phyloP scores from a whole-genome alignment of 2,888 invertebrate species.

The Aproaerema taeniolella region DNA sequence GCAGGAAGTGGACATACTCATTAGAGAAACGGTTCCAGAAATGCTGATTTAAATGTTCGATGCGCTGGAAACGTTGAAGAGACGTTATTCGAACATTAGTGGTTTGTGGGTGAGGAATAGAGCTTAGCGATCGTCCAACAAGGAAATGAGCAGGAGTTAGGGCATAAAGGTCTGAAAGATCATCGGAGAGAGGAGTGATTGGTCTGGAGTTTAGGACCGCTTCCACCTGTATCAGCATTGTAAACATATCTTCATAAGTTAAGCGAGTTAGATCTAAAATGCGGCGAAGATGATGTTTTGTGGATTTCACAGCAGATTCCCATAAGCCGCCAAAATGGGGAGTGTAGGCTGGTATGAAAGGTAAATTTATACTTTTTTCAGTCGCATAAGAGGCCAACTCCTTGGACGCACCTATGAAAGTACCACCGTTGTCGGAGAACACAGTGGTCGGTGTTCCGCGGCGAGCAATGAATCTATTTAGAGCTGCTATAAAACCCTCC shows the following conservation, averaged over 20 bases:
- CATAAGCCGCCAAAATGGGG: slow-evolving; percentile 10
- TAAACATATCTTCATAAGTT: background rate
- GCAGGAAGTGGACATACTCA: background rate
- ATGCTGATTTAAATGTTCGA: background rate
- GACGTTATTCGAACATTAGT: background rate
- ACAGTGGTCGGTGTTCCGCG: background rate
- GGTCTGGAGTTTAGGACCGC: background rate
- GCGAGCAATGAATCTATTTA: slow-evolving; percentile 5
- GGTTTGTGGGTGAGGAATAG: background rate
- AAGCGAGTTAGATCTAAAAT: slow-evolving; percentile 6
- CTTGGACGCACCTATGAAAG: slow-evolving; percentile 2
- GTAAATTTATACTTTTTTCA: background rate
- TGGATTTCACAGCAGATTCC: slow-evolving; percentile 10
- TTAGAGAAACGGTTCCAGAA: background rate
- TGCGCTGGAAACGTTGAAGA: background rate
- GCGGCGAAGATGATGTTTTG: slow-evolving; percentile 11
- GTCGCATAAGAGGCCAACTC: background rate
- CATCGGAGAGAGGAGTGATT: background rate
- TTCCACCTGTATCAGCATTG: background rate
- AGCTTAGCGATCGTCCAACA: background rate
- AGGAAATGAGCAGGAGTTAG: background rate
- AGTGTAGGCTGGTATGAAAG: slow-evolving; percentile 3
- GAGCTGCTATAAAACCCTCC: slow-evolving; percentile 6
- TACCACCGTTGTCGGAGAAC: slow-evolving; percentile 3
- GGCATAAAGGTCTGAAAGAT: background rate